Evolutionary conservation across 1,140 invertebrate genomes (phyloP), one percentile per base, ranked within the genome.

Genomic region (Drosophila tropicalis): DNA sequence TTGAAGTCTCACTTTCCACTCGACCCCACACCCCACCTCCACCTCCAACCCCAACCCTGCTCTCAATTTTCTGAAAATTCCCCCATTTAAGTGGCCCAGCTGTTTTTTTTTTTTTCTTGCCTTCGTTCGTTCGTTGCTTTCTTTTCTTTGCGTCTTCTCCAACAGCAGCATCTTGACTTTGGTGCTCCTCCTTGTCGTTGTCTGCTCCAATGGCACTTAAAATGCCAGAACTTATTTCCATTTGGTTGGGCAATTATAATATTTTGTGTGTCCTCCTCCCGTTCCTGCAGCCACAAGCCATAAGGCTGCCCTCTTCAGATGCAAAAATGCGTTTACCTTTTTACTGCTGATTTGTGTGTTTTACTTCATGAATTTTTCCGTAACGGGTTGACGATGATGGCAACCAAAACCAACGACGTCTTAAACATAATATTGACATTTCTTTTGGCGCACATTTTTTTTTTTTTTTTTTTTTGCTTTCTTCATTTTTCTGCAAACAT

Each of bases 341-440:
- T 89, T 78, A 44, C 70, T 79, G 70, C 84, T 80, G 84, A 89
- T 87, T 87, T 89, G 80, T 84, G 77, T 87, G 77, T 74, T 84
- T 87, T 87, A 82, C 76, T 71, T 71, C 79, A 72, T 83, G 83
- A 89, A 80, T 83, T 89, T 87, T 62, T 79, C 44, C 56, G 76
- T 78, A 87, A 83, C 63, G 65, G 68, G 61, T 67, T 70, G 69
- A 63, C 62, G 64, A 65, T 32, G 34, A 65, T 39, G 75, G 41
- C 64, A 68, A 70, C 76, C 76, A 62, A 74, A 79, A 62, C 72
- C 72, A 62, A 70, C 73, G 82, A 82, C 79, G 72, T 87, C 79
- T 86, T 86, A 86, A 87, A 86, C 87, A 86, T 82, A 87, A 87
- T 87, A 87, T 87, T 87, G 84, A 89, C 84, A 87, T 89, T 89